Conservation (phyloP, 2,113 vertebrate genomes). For the Crotophaga sulcirostris region DNA sequence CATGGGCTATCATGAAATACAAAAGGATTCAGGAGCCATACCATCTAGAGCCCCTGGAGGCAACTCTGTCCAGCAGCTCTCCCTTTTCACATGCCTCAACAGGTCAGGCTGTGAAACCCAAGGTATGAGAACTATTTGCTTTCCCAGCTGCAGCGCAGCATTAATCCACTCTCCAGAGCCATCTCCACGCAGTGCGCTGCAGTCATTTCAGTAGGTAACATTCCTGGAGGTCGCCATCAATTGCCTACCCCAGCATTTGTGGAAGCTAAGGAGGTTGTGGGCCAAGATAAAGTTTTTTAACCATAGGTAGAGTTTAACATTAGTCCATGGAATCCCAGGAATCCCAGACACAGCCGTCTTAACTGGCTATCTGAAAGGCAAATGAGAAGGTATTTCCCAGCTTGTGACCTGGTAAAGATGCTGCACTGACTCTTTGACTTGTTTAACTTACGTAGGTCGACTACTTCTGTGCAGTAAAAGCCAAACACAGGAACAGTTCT, state of each 20-base stretch:
- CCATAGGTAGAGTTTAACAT: no score
- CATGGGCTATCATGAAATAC: background rate
- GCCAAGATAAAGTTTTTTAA: background rate
- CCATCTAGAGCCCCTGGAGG: background rate
- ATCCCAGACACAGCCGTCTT: background rate
- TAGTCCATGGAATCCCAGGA: background rate
- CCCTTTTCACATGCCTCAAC: background rate
- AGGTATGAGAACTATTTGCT: background rate
- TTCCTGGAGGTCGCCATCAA: accelerated
- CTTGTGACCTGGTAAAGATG: background rate
- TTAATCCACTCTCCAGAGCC: background rate
- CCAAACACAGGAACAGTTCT: background rate
- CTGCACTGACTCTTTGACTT: background rate
- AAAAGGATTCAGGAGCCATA: no score
- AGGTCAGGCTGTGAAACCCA: background rate
- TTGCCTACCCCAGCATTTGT: accelerated
- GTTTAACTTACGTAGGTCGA: accelerated
- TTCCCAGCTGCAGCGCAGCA: background rate
- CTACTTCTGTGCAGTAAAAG: background rate
- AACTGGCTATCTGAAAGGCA: background rate
- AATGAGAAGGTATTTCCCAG: background rate
- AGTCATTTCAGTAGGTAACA: background rate
- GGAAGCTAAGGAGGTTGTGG: background rate
- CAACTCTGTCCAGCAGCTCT: background rate
- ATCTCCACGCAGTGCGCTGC: no score